Percentiles rank a stretch among this genome's conserved stretches.
These are phyloP conservation scores for Drosophila meridionalis DNA, from an alignment of 2,888 invertebrate genomes.

Conservation along the genomic window DNA sequence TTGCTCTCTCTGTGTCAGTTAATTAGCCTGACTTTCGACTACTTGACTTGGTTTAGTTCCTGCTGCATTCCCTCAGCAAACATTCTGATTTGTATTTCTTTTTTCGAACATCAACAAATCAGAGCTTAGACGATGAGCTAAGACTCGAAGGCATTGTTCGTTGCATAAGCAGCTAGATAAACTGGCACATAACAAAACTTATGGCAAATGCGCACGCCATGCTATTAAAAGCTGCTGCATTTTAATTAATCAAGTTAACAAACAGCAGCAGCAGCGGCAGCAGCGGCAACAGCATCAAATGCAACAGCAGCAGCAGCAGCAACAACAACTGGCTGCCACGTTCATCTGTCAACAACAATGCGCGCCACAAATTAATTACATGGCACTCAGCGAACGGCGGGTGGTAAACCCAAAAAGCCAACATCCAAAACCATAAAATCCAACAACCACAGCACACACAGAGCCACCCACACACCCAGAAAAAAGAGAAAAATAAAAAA, in stretches of 20 bases:
- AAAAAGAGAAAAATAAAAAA: not conserved
- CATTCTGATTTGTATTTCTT: not conserved
- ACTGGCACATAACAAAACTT: constrained; percentile 63
- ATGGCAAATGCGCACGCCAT: constrained; percentile 67
- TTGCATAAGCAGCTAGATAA: constrained; percentile 68
- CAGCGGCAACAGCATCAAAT: constrained; percentile 17
- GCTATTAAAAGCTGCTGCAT: constrained; percentile 70
- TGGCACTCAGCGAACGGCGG: constrained; percentile 34
- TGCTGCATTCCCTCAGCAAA: not conserved
- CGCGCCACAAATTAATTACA: constrained; percentile 74
- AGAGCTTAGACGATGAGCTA: constrained; percentile 13
- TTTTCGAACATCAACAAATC: constrained; percentile 3
- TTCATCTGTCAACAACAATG: constrained; percentile 76
- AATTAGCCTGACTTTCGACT: not conserved
- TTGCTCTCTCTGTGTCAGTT: not conserved
- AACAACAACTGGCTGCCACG: constrained; percentile 20
- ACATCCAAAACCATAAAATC: constrained; percentile 26
- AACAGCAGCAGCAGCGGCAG: constrained; percentile 49
- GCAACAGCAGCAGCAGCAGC: constrained; percentile 11
- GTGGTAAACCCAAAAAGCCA: constrained; percentile 33
- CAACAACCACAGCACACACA: constrained; percentile 2
- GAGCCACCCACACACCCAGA: not conserved
- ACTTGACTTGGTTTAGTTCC: not conserved
- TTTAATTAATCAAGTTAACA: constrained; percentile 79
- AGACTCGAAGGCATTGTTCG: constrained; percentile 23